Evolutionary conservation across 2,888 invertebrate genomes (phyloP), one percentile per base, ranked within the genome.

Genomic region (Athalia circularis): DNA sequence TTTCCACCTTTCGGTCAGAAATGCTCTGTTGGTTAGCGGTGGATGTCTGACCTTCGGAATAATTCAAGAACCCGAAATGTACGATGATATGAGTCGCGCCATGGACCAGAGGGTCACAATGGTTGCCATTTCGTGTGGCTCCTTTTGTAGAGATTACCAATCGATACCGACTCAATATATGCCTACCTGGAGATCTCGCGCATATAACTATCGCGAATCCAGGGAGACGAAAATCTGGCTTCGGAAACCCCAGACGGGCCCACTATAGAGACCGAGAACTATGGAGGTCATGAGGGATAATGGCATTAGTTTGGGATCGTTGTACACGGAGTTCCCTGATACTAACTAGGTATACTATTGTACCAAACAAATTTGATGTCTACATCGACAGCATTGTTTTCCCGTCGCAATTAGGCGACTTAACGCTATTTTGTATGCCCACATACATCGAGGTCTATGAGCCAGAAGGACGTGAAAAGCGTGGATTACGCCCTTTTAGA

Each of bases 331-430:
- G 45, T 70, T 57, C 43, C 57, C 15, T 47, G n/a, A 47, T 57
- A 70, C 57, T 70, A n/a, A n/a, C n/a, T n/a, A n/a, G n/a, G n/a
- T n/a, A 1, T 29, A 70, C 70, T 45, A 70, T 70, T 70, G 70
- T 70, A 59, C 57, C 45, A 47, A 43, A 52, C 57, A 59, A 59
- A 57, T 52, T 47, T 72, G 72, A 72, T 59, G 57, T 72, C 59
- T 72, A n/a, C 47, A 72, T 72, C 72, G 57, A 72, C 72, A 59
- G 57, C 72, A 70, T 70, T 70, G 70, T 57, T 70, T 70, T 45
- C 43, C 70, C 15, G 54, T 29, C 54, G 59, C 54, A 70, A 70
- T 70, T 70, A 70, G 57, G 43, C 57, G 70, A 70, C 70, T 70
- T 70, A 45, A 50, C 70, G 45, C 70, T n/a, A 57, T 57, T 59